A percentile compares a stretch with the other conserved stretches of the same genome.
phyloP scores from a whole-genome alignment of 2,888 invertebrate species.

The Trissoscelio sp. region DNA sequence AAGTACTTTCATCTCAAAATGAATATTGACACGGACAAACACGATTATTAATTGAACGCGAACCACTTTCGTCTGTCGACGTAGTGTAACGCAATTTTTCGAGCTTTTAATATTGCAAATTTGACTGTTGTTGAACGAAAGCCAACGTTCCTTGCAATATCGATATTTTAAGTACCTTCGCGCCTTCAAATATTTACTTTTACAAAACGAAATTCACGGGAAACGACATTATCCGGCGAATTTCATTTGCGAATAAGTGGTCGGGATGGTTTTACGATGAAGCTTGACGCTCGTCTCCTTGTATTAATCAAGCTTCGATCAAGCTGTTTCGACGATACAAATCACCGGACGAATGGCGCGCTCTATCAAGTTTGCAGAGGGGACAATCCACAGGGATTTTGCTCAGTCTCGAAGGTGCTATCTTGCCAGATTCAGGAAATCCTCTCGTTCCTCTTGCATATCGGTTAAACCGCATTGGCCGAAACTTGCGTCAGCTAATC shows the following conservation, averaged over 20 bases:
- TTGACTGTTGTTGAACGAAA: background rate
- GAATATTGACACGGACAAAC: background rate
- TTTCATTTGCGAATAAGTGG: slow-evolving; percentile 21
- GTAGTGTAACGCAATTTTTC: background rate
- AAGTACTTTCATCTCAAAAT: background rate
- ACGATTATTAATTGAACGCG: background rate
- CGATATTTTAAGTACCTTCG: slow-evolving; percentile 4
- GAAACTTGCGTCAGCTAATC: slow-evolving; percentile 12
- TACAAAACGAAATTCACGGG: background rate
- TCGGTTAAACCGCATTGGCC: slow-evolving; percentile 48
- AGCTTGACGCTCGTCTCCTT: slow-evolving; percentile 18
- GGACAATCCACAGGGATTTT: slow-evolving; percentile 54
- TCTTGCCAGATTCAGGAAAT: slow-evolving; percentile 59
- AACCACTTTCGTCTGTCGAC: background rate
- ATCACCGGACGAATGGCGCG: slow-evolving; percentile 48
- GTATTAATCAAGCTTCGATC: slow-evolving; percentile 52
- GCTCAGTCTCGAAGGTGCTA: slow-evolving; percentile 60
- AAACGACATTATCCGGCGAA: background rate
- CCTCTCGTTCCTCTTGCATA: slow-evolving; percentile 58
- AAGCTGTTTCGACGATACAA: slow-evolving; percentile 49
- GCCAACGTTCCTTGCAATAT: background rate
- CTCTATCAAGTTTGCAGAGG: slow-evolving; percentile 61
- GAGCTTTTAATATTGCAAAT: background rate
- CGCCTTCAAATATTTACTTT: slow-evolving; percentile 14
- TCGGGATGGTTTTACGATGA: slow-evolving; percentile 12